These are phyloP conservation scores for Poecilia wingei DNA, from an alignment of 2,797 vertebrate genomes.

Conservation along the genomic window DNA sequence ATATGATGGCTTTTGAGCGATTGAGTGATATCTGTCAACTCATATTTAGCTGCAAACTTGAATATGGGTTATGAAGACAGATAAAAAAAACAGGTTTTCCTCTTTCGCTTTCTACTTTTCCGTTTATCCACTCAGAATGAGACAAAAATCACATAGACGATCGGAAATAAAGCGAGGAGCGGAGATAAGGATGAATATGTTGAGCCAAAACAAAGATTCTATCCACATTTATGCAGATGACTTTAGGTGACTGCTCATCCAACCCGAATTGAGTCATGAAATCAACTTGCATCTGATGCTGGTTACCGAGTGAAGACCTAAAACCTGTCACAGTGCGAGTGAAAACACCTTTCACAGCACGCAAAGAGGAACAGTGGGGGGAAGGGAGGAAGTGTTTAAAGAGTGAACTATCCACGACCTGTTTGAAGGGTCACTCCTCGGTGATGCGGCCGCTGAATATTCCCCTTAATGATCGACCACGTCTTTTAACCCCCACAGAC, in stretches of 20 bases:
- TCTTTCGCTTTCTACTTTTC: background rate
- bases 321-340: slow-evolving; percentile 33
- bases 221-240: background rate
- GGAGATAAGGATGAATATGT: slow-evolving; percentile 13
- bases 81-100: background rate
- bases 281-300: background rate
- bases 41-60: slow-evolving; percentile 57
- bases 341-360: slow-evolving; percentile 34
- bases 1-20: slow-evolving; percentile 40
- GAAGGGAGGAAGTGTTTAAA: slow-evolving; percentile 11
- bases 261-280: slow-evolving; percentile 1
- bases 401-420: slow-evolving; percentile 79
- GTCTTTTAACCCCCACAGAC: slow-evolving; percentile 71
- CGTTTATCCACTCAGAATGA: background rate
- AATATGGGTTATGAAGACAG: background rate
- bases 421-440: slow-evolving; percentile 61
- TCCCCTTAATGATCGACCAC: slow-evolving; percentile 73
- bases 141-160: slow-evolving; percentile 9
- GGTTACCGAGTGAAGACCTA: slow-evolving; percentile 24
- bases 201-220: background rate
- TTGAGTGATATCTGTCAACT: slow-evolving; percentile 94
- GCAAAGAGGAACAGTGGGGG: slow-evolving; percentile 7
- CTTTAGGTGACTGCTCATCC: background rate
- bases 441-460: slow-evolving; percentile 72
- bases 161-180: background rate